Conservation (phyloP, 2,888 invertebrate species). For the Pseudococcus viburni region DNA sequence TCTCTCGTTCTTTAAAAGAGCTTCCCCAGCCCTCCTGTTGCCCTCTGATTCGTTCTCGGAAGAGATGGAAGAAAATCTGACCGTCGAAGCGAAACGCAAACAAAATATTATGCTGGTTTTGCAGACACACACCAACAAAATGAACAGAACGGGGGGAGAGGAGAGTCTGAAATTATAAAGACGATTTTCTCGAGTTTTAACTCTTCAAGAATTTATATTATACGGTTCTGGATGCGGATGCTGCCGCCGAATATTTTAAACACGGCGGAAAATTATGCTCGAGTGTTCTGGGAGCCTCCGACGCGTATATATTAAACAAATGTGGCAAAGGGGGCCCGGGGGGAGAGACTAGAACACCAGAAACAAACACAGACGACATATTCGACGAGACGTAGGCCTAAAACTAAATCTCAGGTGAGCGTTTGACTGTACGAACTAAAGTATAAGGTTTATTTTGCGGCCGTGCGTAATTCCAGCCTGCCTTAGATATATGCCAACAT, state of each 20-base stretch:
- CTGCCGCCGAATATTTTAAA: conserved; percentile 36
- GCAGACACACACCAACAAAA: neutral
- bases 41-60: neutral
- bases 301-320: conserved; percentile 13
- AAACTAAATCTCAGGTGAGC: conserved; percentile 19
- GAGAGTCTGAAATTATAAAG: conserved; percentile 32
- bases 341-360: no score
- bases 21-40: no score
- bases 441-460: conserved; percentile 43
- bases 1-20: no score
- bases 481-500: neutral
- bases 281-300: neutral
- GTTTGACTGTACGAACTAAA: conserved; percentile 13
- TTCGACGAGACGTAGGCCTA: neutral
- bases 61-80: neutral
- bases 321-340: neutral
- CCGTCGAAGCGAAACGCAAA: conserved; percentile 53
- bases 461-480: neutral
- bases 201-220: conserved; percentile 41
- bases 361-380: conserved; percentile 18
- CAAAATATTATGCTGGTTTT: conserved; percentile 43
- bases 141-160: neutral
- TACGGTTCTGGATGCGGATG: neutral
- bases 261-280: conserved; percentile 13
- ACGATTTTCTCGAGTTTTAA: conserved; percentile 22